phyloP scores from a whole-genome alignment of 1,140 invertebrate species.

The Ephestia elutella region DNA sequence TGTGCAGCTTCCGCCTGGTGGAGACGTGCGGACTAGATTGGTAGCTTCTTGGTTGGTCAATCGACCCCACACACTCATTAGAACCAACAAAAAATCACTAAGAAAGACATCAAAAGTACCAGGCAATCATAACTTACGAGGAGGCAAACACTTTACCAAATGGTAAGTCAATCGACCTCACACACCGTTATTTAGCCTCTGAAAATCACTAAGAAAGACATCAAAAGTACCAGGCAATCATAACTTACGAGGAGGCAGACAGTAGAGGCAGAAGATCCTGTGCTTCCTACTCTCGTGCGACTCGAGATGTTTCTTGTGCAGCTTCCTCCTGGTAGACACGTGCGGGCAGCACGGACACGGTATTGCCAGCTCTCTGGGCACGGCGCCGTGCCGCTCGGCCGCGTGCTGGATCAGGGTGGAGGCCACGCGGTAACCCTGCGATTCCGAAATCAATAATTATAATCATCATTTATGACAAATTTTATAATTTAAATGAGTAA shows the following conservation, averaged over 20 bases:
- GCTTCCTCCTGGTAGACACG: slow-evolving; percentile 53
- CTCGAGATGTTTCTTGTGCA: slow-evolving; percentile 57
- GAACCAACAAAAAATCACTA: too few species aligned
- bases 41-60: too few species aligned
- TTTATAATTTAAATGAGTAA: too few species aligned
- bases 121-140: slow-evolving; percentile 27
- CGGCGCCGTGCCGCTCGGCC: slow-evolving; percentile 45
- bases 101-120: too few species aligned
- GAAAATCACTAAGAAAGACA: too few species aligned
- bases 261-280: slow-evolving; percentile 58
- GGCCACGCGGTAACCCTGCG: slow-evolving; percentile 57
- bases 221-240: too few species aligned
- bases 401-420: slow-evolving; percentile 50
- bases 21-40: slow-evolving; percentile 45
- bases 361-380: slow-evolving; percentile 38
- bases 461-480: too few species aligned
- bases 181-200: too few species aligned
- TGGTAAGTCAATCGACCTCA: too few species aligned
- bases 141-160: slow-evolving; percentile 55
- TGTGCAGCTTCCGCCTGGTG: slow-evolving; percentile 52
- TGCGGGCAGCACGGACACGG: slow-evolving; percentile 62
- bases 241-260: slow-evolving; percentile 46
- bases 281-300: slow-evolving; percentile 40
- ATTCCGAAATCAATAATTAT: slow-evolving; percentile 7
- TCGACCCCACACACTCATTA: too few species aligned